Percentiles rank a stretch among this genome's conserved stretches.
Evolutionary conservation across 2,888 invertebrate species (phyloP).

Genomic region (Leucophora obtusa): DNA sequence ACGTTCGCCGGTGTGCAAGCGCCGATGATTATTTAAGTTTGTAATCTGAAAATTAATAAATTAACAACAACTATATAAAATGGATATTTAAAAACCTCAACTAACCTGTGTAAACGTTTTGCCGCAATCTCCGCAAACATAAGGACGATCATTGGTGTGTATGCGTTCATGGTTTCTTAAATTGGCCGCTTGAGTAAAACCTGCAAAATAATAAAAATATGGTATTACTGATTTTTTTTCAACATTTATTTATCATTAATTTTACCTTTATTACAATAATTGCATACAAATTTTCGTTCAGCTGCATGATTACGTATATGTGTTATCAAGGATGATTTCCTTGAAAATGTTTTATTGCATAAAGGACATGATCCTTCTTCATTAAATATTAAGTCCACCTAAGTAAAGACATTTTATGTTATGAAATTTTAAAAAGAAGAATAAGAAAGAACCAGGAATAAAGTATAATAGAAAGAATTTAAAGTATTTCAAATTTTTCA

Average conservation of each 20-base stretch:
- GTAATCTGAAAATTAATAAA: conserved; percentile 71
- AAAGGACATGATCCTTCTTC: conserved; percentile 79
- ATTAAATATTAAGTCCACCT: conserved; percentile 79
- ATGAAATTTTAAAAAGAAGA: not conserved
- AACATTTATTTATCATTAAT: not conserved
- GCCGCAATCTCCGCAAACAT: conserved; percentile 78
- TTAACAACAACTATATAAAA: not conserved
- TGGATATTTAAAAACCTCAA: too few species aligned
- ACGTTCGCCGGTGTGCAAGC: conserved; percentile 78
- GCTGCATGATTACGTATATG: conserved; percentile 79
- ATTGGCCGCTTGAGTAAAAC: conserved; percentile 79
- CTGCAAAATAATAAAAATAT: conserved; percentile 61
- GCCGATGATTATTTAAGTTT: conserved; percentile 78
- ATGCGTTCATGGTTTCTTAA: conserved; percentile 79
- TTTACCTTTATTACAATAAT: conserved; percentile 78
- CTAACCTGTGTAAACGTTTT: conserved; percentile 78
- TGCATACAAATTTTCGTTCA: conserved; percentile 78
- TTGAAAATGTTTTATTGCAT: conserved; percentile 79
- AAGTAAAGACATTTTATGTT: conserved; percentile 42
- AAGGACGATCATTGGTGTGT: conserved; percentile 79
- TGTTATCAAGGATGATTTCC: conserved; percentile 78
- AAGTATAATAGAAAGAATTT: conserved; percentile 20
- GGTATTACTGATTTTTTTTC: not conserved
- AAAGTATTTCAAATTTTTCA: not conserved
- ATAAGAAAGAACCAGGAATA: not conserved